A percentile compares a stretch with the other conserved stretches of the same genome.
Evolutionary conservation across 2,888 invertebrate genomes (phyloP).

Genomic region (Rugalucina vietnamica): DNA sequence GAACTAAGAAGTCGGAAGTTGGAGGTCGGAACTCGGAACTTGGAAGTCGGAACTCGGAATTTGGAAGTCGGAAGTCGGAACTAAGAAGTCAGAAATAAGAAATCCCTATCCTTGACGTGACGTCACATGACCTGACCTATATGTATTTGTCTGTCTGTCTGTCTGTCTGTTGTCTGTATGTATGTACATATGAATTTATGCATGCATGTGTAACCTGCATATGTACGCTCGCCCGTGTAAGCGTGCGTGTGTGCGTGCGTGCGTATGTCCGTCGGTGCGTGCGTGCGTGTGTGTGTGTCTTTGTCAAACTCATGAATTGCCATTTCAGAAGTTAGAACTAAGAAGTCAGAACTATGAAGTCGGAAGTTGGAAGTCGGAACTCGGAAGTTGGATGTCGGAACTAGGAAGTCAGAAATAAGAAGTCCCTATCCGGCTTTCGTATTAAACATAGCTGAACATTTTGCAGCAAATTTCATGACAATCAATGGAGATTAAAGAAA

Average conservation of each 20-base stretch:
- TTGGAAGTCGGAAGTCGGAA: not conserved
- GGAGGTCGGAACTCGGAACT: not conserved
- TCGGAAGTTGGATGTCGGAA: no score
- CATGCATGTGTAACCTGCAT: not conserved
- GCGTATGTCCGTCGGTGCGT: not conserved
- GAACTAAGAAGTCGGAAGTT: not conserved
- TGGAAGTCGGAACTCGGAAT: not conserved
- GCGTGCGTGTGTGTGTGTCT: not conserved
- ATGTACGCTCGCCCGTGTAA: not conserved
- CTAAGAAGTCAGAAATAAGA: not conserved
- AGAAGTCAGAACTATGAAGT: no score
- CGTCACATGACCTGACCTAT: not conserved
- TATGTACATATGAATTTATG: not conserved
- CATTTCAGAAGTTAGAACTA: no score
- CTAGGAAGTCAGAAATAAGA: no score
- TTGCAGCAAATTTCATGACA: no score
- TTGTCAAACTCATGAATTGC: no score
- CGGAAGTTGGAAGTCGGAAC: no score
- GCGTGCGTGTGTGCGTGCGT: not conserved
- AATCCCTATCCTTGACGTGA: not conserved
- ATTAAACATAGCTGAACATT: no score
- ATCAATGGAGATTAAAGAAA: no score
- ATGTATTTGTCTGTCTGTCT: not conserved
- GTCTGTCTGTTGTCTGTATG: not conserved
- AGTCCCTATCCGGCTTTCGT: no score